Evolutionary conservation across 2,888 invertebrate species (phyloP), one percentile per base, ranked within the genome.

Genomic region (Megalurothrips usitatus): DNA sequence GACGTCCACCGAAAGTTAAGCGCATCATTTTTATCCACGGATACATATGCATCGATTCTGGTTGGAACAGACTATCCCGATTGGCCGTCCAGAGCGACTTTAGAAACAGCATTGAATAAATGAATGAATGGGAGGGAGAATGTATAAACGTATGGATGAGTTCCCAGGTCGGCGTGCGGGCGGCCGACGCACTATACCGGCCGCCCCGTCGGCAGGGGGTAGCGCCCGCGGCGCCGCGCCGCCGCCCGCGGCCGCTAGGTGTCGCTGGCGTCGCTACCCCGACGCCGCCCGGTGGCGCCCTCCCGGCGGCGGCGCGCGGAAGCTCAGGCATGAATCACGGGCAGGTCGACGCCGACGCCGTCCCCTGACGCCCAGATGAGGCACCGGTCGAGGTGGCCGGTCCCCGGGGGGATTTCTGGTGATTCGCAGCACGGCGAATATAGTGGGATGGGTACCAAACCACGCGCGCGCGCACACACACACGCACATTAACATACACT

Each of bases 321-420:
- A 75, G 68, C 68, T 75, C 68, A 4, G 8, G 68, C 68, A 12
- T 75, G 68, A 75, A 75, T 75, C 68, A 75, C 68, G 26, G 23
- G 23, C 14, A 23, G 68, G 19, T 3, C 52, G 14, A 52, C 58
- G 58, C 58, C 17, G 58, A 58, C 58, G 58, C 58, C 58, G 58
- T n/a, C 58, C 0, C 6, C 58, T 3, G 52, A 43, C 34, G 34
- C 34, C 34, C 52, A 17, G 52, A 6, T 19, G 58, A 58, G 58
- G 58, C 58, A 58, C 58, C 58, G 58, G 58, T 58, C 14, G 17
- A n/a, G 58, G 58, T 14, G 17, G 58, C 3, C 58, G 58, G 14
- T 14, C 58, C 14, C 58, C 17, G 14, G 58, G 58, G 58, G 58
- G 2, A 58, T 58, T 58, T 58, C 58, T 58, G 34, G n/a, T 58